Conservation (phyloP, 2,797 vertebrate genomes). For the Prionace glauca region DNA sequence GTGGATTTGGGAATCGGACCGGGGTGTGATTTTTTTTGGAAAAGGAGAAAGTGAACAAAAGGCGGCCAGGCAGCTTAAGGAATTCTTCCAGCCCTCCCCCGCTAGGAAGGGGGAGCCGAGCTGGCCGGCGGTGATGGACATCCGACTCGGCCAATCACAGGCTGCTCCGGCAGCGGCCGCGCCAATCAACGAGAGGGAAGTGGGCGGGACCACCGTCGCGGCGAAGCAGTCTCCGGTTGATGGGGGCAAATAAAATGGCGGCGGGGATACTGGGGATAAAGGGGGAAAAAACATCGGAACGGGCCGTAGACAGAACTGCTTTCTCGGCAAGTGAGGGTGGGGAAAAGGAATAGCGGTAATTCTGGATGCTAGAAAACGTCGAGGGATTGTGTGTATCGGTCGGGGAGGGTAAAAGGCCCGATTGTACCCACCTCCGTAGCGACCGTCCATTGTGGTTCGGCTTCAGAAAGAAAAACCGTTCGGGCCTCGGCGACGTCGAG, state of each 20-base stretch:
- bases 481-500: background rate
- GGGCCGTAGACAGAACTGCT: no score
- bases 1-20: no score
- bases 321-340: no score
- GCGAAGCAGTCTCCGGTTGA: background rate
- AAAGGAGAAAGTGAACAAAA: no score
- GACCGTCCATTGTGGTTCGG: constrained; percentile 26
- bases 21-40: no score
- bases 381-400: no score
- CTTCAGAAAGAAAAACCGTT: background rate
- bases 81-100: background rate
- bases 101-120: background rate
- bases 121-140: background rate
- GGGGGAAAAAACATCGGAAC: background rate
- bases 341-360: no score
- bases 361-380: no score
- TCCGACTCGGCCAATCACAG: background rate
- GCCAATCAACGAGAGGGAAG: background rate
- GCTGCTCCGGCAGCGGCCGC: background rate
- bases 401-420: background rate
- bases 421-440: constrained; percentile 20
- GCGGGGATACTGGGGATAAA: no score
- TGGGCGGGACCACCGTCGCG: background rate
- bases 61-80: rapidly evolving
- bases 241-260: background rate